Evolutionary conservation across 1,140 invertebrate species (phyloP).

Genomic region (Orussus abietinus): DNA sequence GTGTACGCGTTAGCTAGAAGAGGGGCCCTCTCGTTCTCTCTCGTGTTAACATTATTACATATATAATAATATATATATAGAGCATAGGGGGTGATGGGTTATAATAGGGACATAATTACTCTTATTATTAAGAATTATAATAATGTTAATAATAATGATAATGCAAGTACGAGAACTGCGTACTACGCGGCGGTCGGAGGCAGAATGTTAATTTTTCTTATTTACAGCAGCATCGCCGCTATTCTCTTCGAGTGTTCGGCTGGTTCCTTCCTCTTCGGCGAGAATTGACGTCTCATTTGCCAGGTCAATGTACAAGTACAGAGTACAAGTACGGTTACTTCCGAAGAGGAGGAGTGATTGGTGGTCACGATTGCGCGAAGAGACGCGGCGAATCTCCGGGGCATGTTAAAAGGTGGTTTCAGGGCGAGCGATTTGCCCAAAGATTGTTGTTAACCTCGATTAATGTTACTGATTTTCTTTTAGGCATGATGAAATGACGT

Average conservation of each 20-base stretch:
- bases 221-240: constrained; percentile 5
- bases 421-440: too few relatives aligned
- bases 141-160: constrained; percentile 24
- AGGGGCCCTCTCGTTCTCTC: not conserved
- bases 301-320: not conserved
- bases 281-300: not conserved
- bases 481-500: too few relatives aligned
- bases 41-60: constrained; percentile 1
- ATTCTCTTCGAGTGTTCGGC: not conserved
- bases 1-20: not conserved
- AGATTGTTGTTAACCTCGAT: too few relatives aligned
- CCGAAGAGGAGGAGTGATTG: too few relatives aligned
- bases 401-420: too few relatives aligned
- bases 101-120: constrained; percentile 27
- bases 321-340: too few relatives aligned
- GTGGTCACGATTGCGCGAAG: too few relatives aligned
- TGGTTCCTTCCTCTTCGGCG: not conserved
- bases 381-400: too few relatives aligned
- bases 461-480: too few relatives aligned
- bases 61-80: constrained; percentile 9
- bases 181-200: constrained; percentile 17
- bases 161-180: constrained; percentile 26
- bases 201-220: constrained; percentile 11
- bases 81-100: constrained; percentile 18
- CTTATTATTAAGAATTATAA: constrained; percentile 23